Evolutionary conservation across 1,140 invertebrate genomes (phyloP), one percentile per base, ranked within the genome.

Genomic region (Aphis craccivora): DNA sequence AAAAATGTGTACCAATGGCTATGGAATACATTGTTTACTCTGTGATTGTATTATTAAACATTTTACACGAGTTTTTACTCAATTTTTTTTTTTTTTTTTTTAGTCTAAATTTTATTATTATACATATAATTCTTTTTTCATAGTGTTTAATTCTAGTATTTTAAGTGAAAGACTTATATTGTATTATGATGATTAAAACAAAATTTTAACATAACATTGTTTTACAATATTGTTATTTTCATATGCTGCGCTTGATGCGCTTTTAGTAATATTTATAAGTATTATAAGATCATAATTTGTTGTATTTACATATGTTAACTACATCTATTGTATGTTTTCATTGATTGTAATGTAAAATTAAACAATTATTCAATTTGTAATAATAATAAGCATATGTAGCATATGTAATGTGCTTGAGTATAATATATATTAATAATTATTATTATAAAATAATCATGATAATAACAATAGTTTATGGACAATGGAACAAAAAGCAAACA

Each of bases 401-500:
- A 53, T 53, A 89, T 37, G 11, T 89, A n/a, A 86, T 45, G 40
- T 86, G 84, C 84, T 86, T 43, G 43, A 5, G 84, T 43, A 86
- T 86, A 86, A 53, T 89, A 89, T 89, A 89, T 40, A 37, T 53
- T 89, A 37, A 37, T 89, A 37, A 51, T 89, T 53, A 89, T 89
- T 18, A 87, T n/a, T 87, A n/a, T 89, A 76, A 76, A 53, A 53
- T 89, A 89, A 55, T 89, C 14, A 87, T n/a, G 30, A n/a, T 89
- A 37, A 55, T 55, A 89, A 53, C 51, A 89, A 89, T 55, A 89
- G 53, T 89, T 89, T 55, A 89, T 89, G 87, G 48, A 89, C 48
- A 89, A 89, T 55, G 87, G 87, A 89, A 89, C 87, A 89, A 89
- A 89, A 53, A 89, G 48, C 48, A 88, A 55, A 89, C 7, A 43